Base-by-base conservation (phyloP, 1,140 invertebrate species). In the Lucilia cuprina region DNA sequence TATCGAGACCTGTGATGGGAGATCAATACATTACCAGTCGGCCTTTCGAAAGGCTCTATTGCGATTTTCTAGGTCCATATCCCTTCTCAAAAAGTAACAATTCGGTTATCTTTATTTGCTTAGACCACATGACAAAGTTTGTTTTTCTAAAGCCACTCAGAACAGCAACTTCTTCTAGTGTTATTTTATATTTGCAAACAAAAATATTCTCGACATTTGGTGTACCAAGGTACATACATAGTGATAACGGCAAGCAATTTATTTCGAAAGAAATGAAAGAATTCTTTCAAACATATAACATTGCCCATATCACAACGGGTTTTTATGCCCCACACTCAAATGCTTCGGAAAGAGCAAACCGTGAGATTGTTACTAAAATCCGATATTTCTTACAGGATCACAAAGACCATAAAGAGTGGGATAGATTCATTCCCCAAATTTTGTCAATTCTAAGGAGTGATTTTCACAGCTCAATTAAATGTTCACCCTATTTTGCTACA, bases 311-410 rank as follows among this genome's bases (percentile, higher is more conserved):
- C 30, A 21, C 21, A 1, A 74, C 70, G 4, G 70, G 70, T 17
- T 17, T 74, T 9, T 74, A 74, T 30, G 21, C 70, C 9, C 70
- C 70, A 74, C 70, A 74, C 13, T 21, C 70, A 21, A 74, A 74
- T 30, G 70, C 70, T 10, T 21, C 70, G 8, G 70, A 74, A 74
- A 21, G 70, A 30, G 70, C 30, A 25, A 74, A 74, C 70, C 21
- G 70, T 12, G 70, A 74, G 25, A 74, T 74, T 13, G 30, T 74
- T 74, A 30, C 70, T 2, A 74, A 74, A 30, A 74, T 74, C 13
- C 70, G 70, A 30, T 74, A 30, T 80, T 80, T 35, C 17, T 80
- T 80, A 80, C 19, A 47, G 17, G 47, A 80, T 80, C 77, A 47
- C 12, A n/a, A n/a, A 10, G 34, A 80, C 35, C 47, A 47, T 41